phyloP scores from a whole-genome alignment of 2,888 invertebrate genomes.

The Aphodius sticticus region DNA sequence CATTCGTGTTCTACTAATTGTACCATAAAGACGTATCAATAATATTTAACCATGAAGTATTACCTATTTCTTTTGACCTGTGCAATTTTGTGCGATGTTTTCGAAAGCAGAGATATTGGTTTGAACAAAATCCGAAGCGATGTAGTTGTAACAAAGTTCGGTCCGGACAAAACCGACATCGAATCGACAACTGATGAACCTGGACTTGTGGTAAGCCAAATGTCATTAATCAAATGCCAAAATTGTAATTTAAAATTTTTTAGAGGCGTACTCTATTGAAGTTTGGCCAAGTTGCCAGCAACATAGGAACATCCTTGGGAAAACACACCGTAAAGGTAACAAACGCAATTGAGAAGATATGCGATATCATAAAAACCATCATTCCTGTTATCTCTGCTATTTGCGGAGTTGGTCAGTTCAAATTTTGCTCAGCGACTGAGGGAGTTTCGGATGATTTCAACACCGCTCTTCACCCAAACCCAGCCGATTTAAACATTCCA shows the following conservation, averaged over 20 bases:
- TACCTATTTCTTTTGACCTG: not conserved
- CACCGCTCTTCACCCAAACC: conserved; percentile 47
- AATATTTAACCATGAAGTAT: not conserved
- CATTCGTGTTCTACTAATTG: not conserved
- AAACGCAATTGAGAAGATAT: conserved; percentile 55
- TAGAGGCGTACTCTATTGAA: conserved; percentile 53
- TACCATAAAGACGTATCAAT: not conserved
- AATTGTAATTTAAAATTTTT: not conserved
- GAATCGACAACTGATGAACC: conserved; percentile 29
- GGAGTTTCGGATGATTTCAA: conserved; percentile 50
- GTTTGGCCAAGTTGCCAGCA: conserved; percentile 54
- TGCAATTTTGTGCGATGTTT: not conserved
- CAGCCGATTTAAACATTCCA: conserved; percentile 32
- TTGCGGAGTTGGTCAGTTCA: conserved; percentile 57
- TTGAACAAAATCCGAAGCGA: conserved; percentile 47
- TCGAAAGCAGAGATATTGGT: conserved; percentile 31
- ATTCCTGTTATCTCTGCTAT: conserved; percentile 57
- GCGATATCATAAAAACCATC: conserved; percentile 56
- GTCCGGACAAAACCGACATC: conserved; percentile 35
- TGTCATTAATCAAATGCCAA: not conserved
- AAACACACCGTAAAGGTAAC: conserved; percentile 53
- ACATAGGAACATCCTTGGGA: conserved; percentile 55
- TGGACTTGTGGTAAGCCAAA: conserved; percentile 32
- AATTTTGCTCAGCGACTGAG: conserved; percentile 55
- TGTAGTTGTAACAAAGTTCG: conserved; percentile 52